phyloP scores from a whole-genome alignment of 1,140 invertebrate genomes.

The Phymorhynchus buccinoides region DNA sequence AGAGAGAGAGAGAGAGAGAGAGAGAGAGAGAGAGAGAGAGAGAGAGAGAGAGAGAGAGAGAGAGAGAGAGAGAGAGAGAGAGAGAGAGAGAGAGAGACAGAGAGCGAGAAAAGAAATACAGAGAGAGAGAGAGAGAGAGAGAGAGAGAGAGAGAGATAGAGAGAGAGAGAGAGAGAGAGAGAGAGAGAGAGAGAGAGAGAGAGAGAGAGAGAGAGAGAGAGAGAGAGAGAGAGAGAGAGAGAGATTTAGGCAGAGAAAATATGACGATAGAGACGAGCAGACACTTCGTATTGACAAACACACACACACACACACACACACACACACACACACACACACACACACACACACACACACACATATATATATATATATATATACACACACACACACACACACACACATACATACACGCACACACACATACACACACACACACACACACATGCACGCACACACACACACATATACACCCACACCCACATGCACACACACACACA shows the following conservation, averaged over 20 bases:
- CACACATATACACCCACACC: slow-evolving; percentile 11
- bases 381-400: not conserved
- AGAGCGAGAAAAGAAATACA: not conserved
- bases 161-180: not conserved
- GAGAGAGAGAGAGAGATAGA: no score
- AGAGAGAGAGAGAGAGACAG: not conserved
- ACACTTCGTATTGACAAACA: no score
- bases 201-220: not conserved
- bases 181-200: not conserved
- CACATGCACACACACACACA: not conserved
- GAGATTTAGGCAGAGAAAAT: not conserved
- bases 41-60: not conserved
- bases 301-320: not conserved
- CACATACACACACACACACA: not conserved
- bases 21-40: not conserved
- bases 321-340: not conserved
- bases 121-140: not conserved
- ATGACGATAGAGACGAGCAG: not conserved
- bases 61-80: not conserved
- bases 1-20: not conserved
- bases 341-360: slow-evolving; percentile 5
- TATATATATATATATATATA: not conserved
- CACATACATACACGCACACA: not conserved
- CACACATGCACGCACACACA: not conserved
- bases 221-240: not conserved